Conservation (phyloP, 2,888 invertebrate species). For the Polyommatus iphigenia region DNA sequence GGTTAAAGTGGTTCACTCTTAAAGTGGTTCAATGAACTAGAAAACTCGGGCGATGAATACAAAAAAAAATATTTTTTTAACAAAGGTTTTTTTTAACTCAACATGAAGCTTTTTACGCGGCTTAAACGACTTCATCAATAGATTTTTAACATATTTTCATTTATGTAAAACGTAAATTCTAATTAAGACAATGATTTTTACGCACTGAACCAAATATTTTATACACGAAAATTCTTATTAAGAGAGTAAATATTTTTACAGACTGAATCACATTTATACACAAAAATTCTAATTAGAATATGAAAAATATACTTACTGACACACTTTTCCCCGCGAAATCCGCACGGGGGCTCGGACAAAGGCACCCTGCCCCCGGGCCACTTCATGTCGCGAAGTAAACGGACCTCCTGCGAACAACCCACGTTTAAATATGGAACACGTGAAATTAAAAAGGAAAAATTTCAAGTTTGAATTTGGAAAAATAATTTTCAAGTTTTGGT, state of each 20-base stretch:
- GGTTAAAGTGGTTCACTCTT: no score
- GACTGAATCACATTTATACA: neutral
- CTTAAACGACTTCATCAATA: no score
- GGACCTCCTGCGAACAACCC: conserved; percentile 82
- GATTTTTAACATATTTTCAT: no score
- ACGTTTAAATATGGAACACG: conserved; percentile 15
- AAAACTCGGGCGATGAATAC: neutral
- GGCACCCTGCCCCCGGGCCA: conserved; percentile 91
- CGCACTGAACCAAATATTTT: no score
- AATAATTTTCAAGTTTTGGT: neutral
- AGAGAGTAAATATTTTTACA: no score
- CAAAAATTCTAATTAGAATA: neutral
- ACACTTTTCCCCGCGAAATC: conserved; percentile 94
- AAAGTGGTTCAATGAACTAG: neutral
- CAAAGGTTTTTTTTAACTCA: no score
- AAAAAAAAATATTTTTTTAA: no score
- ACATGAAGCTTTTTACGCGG: no score
- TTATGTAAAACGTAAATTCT: no score
- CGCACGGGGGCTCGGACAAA: conserved; percentile 92
- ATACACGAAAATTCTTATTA: neutral
- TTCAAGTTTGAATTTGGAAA: neutral
- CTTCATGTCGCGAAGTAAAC: conserved; percentile 84
- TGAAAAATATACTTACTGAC: conserved; percentile 84
- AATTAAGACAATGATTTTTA: neutral
- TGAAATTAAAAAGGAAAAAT: neutral